phyloP scores from a whole-genome alignment of 2,113 vertebrate species.

The Cheirogaleus medius region DNA sequence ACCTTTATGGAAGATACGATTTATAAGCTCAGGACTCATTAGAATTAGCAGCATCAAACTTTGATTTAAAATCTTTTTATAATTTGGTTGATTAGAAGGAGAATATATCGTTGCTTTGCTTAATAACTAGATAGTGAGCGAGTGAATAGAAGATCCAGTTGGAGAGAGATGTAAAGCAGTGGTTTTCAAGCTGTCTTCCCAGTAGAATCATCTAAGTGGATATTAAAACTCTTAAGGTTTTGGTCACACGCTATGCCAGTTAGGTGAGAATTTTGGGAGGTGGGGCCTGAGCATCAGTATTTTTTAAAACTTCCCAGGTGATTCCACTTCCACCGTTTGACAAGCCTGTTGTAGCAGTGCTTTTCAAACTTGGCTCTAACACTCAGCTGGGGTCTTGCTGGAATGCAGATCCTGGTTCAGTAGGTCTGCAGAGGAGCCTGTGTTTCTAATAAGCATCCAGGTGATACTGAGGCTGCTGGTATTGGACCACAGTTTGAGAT shows the following conservation, averaged over 20 bases:
- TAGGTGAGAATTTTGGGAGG: background rate
- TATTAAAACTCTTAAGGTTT: background rate
- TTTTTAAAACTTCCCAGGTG: background rate
- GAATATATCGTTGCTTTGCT: background rate
- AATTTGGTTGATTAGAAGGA: background rate
- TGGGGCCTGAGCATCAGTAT: background rate
- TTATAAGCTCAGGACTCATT: background rate
- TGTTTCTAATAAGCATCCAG: background rate
- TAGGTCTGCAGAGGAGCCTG: background rate
- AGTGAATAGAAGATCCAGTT: background rate
- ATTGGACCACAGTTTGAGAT: background rate
- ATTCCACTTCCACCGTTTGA: background rate
- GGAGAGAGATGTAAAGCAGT: background rate
- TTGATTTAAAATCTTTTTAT: background rate
- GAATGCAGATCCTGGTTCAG: background rate
- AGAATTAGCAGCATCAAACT: background rate
- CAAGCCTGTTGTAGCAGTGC: background rate
- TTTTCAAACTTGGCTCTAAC: background rate
- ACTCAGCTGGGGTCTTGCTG: background rate
- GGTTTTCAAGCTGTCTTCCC: background rate
- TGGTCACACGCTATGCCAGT: background rate
- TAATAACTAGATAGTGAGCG: background rate
- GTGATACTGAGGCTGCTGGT: background rate
- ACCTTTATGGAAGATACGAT: background rate
- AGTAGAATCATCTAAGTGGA: background rate